Base-by-base conservation (phyloP, 2,888 invertebrate genomes). In the Entomobrya multifasciata region DNA sequence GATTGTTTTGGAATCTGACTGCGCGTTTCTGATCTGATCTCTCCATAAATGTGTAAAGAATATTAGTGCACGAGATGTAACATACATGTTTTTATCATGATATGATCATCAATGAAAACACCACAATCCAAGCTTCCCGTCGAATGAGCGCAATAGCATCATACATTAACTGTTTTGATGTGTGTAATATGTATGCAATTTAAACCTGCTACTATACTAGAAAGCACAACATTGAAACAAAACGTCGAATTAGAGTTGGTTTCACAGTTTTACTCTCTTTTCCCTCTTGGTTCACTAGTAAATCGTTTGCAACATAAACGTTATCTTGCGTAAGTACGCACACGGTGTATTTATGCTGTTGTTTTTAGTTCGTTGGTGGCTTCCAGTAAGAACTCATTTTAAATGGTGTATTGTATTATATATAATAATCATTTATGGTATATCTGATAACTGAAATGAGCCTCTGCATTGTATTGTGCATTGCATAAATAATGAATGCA, bases 291-390 rank as follows among this genome's bases (percentile, higher is more conserved):
- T n/a, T n/a, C n/a, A n/a, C n/a, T n/a, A n/a, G n/a, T n/a, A n/a
- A n/a, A n/a, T n/a, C n/a, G n/a, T n/a, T n/a, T n/a, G n/a, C n/a
- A n/a, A n/a, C n/a, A n/a, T n/a, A n/a, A n/a, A n/a, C n/a, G n/a
- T n/a, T n/a, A n/a, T n/a, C n/a, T n/a, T n/a, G n/a, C n/a, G n/a
- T n/a, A n/a, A n/a, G n/a, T n/a, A n/a, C n/a, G n/a, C n/a, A n/a
- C n/a, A n/a, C n/a, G n/a, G n/a, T n/a, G n/a, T n/a, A n/a, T n/a
- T n/a, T n/a, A n/a, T n/a, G n/a, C n/a, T n/a, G n/a, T n/a, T n/a
- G n/a, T n/a, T n/a, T n/a, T n/a, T n/a, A n/a, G 72, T 62, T 83
- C 76, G 83, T 74, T 83, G 83, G 83, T 83, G 83, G 83, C 44
- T 83, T 83, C 74, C 17, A 82, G 47, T 41, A 15, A 57, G 27